Percentiles rank a stretch among this genome's conserved stretches.
phyloP scores from a whole-genome alignment of 2,888 invertebrate genomes.

The Lasioglossum marginatum region DNA sequence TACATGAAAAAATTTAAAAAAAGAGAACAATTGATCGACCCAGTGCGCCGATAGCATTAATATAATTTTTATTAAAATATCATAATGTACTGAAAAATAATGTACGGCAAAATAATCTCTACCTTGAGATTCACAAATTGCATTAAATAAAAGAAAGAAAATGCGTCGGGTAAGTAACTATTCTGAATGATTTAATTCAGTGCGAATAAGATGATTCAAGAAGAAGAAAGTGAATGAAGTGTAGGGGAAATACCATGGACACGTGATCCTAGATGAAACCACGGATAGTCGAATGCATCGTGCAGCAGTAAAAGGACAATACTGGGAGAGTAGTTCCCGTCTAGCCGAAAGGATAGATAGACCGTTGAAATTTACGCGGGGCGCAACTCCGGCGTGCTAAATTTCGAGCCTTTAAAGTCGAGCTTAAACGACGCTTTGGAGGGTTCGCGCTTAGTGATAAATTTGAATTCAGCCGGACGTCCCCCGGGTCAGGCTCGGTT shows the following conservation, averaged over 20 bases:
- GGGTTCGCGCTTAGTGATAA: slow-evolving; percentile 45
- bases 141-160: too few relatives aligned
- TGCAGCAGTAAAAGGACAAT: slow-evolving; percentile 56
- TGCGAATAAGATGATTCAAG: neutral
- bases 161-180: too few relatives aligned
- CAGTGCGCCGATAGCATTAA: too few relatives aligned
- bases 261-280: slow-evolving; percentile 30
- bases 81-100: too few relatives aligned
- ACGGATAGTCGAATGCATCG: slow-evolving; percentile 40
- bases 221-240: neutral
- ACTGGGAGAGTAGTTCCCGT: slow-evolving; percentile 44
- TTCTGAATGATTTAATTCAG: neutral
- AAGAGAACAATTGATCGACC: too few relatives aligned
- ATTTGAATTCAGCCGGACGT: slow-evolving; percentile 44
- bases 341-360: slow-evolving; percentile 33
- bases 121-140: too few relatives aligned
- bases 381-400: slow-evolving; percentile 43
- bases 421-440: slow-evolving; percentile 54
- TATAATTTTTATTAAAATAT: too few relatives aligned
- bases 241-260: neutral
- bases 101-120: too few relatives aligned
- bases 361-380: slow-evolving; percentile 60
- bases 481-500: slow-evolving; percentile 22
- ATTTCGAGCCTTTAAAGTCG: slow-evolving; percentile 58
- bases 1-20: too few relatives aligned